phyloP scores from a whole-genome alignment of 1,140 invertebrate genomes.

The Elymnias hypermnestra region DNA sequence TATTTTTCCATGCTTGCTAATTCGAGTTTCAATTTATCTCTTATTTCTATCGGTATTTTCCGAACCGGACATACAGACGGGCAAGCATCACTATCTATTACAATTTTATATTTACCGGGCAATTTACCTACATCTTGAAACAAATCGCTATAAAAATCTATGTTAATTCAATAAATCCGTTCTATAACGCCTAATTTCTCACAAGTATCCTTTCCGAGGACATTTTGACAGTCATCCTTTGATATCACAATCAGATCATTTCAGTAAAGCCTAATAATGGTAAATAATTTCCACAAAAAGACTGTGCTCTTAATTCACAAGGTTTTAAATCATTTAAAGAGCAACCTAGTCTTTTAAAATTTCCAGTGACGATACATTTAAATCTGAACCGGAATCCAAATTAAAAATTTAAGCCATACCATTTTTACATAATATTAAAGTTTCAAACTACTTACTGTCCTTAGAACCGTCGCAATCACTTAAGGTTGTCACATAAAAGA shows the following conservation, averaged over 20 bases:
- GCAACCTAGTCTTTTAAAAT: too few relatives aligned
- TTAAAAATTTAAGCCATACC: too few relatives aligned
- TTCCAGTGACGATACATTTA: too few relatives aligned
- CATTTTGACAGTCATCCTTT: slow-evolving; percentile 5
- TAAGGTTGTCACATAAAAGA: too few relatives aligned
- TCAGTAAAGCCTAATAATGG: too few relatives aligned
- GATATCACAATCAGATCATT: slow-evolving; percentile 18
- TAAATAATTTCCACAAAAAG: slow-evolving; percentile 16
- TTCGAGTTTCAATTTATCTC: neutral
- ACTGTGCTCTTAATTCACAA: slow-evolving; percentile 19
- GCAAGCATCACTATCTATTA: neutral
- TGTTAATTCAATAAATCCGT: neutral
- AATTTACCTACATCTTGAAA: neutral
- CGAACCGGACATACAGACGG: neutral
- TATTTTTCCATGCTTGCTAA: neutral
- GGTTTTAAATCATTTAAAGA: too few relatives aligned
- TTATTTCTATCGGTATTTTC: neutral
- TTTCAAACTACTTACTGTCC: too few relatives aligned
- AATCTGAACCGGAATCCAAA: too few relatives aligned
- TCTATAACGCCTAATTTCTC: neutral
- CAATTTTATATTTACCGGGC: neutral
- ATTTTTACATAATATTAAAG: too few relatives aligned
- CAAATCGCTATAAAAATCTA: neutral
- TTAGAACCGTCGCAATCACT: too few relatives aligned
- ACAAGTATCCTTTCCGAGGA: neutral